Conservation (phyloP, 2,888 invertebrate genomes). For the Elysia crispata region DNA sequence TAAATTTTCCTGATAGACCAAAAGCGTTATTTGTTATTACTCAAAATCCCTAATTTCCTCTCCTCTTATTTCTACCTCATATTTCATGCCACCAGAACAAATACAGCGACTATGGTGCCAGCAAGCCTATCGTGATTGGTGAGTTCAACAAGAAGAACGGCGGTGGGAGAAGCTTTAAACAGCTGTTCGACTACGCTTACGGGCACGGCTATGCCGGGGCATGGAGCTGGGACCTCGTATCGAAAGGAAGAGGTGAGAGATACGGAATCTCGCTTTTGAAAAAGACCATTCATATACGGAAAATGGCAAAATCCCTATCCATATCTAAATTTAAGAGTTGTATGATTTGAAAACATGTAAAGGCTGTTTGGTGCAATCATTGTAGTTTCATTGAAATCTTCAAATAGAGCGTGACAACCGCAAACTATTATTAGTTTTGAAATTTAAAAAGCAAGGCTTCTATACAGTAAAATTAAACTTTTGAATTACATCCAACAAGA, state of each 20-base stretch:
- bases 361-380: too few species aligned
- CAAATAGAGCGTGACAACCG: too few species aligned
- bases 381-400: too few species aligned
- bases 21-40: neutral
- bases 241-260: constrained; percentile 19
- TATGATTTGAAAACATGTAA: too few species aligned
- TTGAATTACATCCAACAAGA: too few species aligned
- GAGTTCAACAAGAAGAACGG: constrained; percentile 58
- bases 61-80: too few species aligned
- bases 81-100: constrained; percentile 50
- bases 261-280: constrained; percentile 29
- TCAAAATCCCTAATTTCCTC: neutral
- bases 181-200: constrained; percentile 59
- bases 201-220: constrained; percentile 60
- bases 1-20: neutral
- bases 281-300: neutral
- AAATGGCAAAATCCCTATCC: constrained; percentile 7
- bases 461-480: too few species aligned
- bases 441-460: too few species aligned
- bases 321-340: too few species aligned
- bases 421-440: too few species aligned
- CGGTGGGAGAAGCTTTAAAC: constrained; percentile 51
- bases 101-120: constrained; percentile 53
- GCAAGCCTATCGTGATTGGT: constrained; percentile 61
- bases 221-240: constrained; percentile 57